Base-by-base conservation (phyloP, 2,797 vertebrate species). In the Eulemur rubriventer region DNA sequence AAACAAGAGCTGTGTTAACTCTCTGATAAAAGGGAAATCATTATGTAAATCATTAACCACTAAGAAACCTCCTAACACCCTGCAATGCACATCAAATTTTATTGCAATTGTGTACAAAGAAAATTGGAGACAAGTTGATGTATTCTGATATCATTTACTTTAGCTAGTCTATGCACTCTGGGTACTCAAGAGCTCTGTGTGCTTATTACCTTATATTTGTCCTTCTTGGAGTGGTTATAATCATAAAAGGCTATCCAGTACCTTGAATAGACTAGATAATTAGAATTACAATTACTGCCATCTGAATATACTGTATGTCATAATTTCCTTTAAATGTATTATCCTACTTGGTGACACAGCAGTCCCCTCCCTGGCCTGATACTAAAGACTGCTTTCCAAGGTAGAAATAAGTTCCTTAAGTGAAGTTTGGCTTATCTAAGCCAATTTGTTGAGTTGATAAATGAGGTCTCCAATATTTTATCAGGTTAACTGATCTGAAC, bases 81-180 rank as follows among this genome's bases (percentile, higher is more conserved):
- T 86, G 73, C 48, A 97, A 78, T 82, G 78, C 83, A 95, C 90
- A 97, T 97, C 94, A 96, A 91, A 96, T 97, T 97, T 97, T 96
- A 94, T 86, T 81, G 93, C 57, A 88, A 82, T 48, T 97, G 63
- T 87, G 35, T 89, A 97, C 83, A 96, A 97, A 96, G 89, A 91
- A 82, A 96, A 98, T 14, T 76, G 80, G 87, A 94, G 88, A 96
- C 94, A 79, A 96, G 82, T 78, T 96, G 72, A 84, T 94, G 35
- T 84, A 96, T 97, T 97, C 81, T 89, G 67, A 69, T 65, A 82
- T 91, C 93, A 95, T 78, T 98, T 95, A 89, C 97, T 97, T 87
- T 93, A 94, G 82, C 85, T 22, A 92, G 10, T 80, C 96, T 90
- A 67, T 65, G 57, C 43, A 72, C 70, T 97, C 63, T 86, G 70